Conservation (phyloP, 2,888 invertebrate species). For the Stramonita haemastoma region DNA sequence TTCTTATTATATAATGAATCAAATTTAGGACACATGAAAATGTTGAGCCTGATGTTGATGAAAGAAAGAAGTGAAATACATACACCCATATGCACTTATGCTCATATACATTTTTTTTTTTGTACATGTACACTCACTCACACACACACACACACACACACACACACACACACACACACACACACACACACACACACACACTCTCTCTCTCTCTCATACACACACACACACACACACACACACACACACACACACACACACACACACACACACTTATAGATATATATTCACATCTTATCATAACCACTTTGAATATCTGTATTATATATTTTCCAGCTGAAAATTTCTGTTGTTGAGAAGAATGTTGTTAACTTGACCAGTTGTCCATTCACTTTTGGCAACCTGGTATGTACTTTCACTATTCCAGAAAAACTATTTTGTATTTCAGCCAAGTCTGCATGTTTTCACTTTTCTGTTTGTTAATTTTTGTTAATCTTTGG, state of each 20-base stretch:
- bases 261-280: too few species aligned
- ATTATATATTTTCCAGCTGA: too few species aligned
- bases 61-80: background rate
- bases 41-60: too few species aligned
- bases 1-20: too few species aligned
- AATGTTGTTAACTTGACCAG: background rate
- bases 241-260: constrained; percentile 10
- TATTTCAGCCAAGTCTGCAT: background rate
- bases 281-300: too few species aligned
- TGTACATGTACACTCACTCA: background rate
- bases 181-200: constrained; percentile 17
- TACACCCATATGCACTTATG: background rate
- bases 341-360: background rate
- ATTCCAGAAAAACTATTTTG: background rate
- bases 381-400: background rate
- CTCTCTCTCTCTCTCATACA: background rate
- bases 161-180: background rate
- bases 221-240: constrained; percentile 11
- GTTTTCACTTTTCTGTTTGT: background rate
- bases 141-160: background rate
- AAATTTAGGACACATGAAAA: too few species aligned
- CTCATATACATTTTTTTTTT: too few species aligned
- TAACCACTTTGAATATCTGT: too few species aligned
- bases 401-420: background rate
- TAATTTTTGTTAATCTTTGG: background rate